A percentile compares a stretch with the other conserved stretches of the same genome.
phyloP scores from a whole-genome alignment of 2,113 vertebrate species.

The Spizaetus ornatus region DNA sequence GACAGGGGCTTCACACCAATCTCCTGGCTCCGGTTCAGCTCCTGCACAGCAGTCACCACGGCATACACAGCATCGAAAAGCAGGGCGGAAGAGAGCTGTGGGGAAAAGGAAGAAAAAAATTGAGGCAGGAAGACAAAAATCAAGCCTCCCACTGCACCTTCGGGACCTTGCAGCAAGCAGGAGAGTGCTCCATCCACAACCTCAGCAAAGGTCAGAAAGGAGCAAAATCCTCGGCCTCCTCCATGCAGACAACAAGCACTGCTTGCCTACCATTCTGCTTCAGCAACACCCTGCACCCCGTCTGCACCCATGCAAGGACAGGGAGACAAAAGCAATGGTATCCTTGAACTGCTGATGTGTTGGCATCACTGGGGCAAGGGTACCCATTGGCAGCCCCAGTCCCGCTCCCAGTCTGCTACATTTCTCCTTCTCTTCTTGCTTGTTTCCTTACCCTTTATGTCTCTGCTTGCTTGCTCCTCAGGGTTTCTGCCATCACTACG shows the following conservation, averaged over 20 bases:
- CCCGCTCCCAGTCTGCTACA: too few species aligned
- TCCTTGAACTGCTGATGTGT: not conserved
- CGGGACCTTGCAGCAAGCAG: not conserved
- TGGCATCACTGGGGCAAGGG: not conserved
- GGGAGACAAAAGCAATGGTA: not conserved
- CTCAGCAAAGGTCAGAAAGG: not conserved
- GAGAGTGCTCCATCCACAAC: not conserved
- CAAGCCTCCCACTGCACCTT: accelerated
- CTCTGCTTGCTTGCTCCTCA: not conserved
- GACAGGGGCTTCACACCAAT: slow-evolving; percentile 94
- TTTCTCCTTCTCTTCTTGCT: not conserved
- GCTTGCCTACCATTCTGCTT: not conserved
- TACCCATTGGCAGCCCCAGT: not conserved
- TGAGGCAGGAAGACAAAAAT: not conserved
- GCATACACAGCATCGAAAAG: slow-evolving; percentile 92
- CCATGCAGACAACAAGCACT: not conserved
- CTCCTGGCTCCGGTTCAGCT: slow-evolving; percentile 96
- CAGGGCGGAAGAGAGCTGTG: slow-evolving; percentile 91
- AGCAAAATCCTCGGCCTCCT: not conserved
- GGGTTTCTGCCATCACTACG: not conserved
- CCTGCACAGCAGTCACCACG: slow-evolving; percentile 91
- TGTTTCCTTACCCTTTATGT: not conserved
- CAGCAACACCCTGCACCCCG: not conserved
- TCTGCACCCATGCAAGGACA: not conserved
- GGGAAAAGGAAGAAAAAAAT: not conserved